Evolutionary conservation across 2,797 vertebrate species (phyloP).

Genomic region (Melopsittacus undulatus): DNA sequence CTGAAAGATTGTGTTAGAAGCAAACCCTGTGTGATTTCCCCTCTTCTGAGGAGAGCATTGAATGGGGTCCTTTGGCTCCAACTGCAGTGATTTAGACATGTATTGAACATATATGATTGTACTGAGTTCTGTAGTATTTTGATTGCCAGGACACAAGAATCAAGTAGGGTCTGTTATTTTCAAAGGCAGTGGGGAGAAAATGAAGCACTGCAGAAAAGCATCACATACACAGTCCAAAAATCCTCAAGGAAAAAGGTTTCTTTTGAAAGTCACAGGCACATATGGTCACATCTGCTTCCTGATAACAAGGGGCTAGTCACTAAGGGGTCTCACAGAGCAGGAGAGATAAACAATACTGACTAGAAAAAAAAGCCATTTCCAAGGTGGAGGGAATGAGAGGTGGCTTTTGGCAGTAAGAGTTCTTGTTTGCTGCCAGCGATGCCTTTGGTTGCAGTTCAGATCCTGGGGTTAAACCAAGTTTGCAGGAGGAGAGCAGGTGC

Average conservation of each 20-base stretch:
- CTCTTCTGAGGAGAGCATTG: background rate
- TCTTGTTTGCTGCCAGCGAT: fast-evolving
- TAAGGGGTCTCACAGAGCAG: background rate
- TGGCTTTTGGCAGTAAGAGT: background rate
- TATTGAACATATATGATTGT: background rate
- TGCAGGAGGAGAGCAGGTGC: background rate
- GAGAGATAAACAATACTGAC: no score
- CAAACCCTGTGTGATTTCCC: background rate
- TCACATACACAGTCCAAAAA: background rate
- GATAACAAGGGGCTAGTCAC: background rate
- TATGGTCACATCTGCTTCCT: background rate
- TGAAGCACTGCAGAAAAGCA: background rate
- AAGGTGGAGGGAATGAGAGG: background rate
- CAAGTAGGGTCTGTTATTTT: background rate
- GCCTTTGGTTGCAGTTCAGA: background rate
- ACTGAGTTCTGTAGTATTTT: background rate
- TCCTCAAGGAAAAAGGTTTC: background rate
- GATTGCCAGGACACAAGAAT: background rate
- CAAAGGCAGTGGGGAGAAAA: background rate
- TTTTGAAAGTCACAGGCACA: background rate
- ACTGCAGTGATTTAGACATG: background rate
- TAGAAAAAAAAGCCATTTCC: background rate
- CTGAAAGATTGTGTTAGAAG: background rate
- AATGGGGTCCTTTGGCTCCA: background rate
- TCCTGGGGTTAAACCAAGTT: background rate